Percentiles rank a stretch among this genome's conserved stretches.
These are phyloP conservation scores for Drosophila subquinaria DNA, from an alignment of 2,888 invertebrate species.

Conservation along the genomic window DNA sequence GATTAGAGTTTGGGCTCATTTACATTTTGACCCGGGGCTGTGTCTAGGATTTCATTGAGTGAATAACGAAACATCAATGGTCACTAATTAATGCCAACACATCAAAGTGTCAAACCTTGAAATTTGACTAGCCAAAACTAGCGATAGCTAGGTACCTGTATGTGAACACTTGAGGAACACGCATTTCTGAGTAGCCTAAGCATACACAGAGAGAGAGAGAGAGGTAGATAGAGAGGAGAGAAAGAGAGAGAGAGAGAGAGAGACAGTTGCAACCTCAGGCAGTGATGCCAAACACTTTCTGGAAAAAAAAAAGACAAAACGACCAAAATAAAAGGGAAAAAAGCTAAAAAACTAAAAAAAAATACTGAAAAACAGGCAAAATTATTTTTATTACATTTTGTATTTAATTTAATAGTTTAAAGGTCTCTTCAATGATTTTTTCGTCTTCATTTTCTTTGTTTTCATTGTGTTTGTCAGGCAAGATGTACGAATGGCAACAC, in stretches of 20 bases:
- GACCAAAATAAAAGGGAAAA: too few relatives aligned
- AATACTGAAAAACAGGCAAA: too few relatives aligned
- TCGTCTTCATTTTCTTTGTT: too few relatives aligned
- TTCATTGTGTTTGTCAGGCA: too few relatives aligned
- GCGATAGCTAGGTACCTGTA: slow-evolving; percentile 28
- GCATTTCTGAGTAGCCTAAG: slow-evolving; percentile 39
- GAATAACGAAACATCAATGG: slow-evolving; percentile 51
- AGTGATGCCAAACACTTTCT: too few relatives aligned
- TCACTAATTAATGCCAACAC: slow-evolving; percentile 66
- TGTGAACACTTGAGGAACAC: slow-evolving; percentile 3
- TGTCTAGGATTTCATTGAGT: slow-evolving; percentile 64
- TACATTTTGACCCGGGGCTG: slow-evolving; percentile 46
- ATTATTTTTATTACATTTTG: too few relatives aligned
- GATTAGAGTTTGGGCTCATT: slow-evolving; percentile 56
- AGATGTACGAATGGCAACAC: too few relatives aligned
- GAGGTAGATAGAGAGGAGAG: too few relatives aligned
- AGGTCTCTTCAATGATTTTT: too few relatives aligned
- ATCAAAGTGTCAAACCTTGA: slow-evolving; percentile 61
- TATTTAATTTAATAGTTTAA: too few relatives aligned
- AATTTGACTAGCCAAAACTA: slow-evolving; percentile 37
- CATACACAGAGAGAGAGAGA: background rate
- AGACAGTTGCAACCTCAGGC: slow-evolving; percentile 34
- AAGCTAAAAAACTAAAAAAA: too few relatives aligned
- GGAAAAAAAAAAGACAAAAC: too few relatives aligned
- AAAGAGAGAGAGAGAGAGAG: background rate